phyloP scores from a whole-genome alignment of 2,888 invertebrate genomes.

The Ormyrus labotus region DNA sequence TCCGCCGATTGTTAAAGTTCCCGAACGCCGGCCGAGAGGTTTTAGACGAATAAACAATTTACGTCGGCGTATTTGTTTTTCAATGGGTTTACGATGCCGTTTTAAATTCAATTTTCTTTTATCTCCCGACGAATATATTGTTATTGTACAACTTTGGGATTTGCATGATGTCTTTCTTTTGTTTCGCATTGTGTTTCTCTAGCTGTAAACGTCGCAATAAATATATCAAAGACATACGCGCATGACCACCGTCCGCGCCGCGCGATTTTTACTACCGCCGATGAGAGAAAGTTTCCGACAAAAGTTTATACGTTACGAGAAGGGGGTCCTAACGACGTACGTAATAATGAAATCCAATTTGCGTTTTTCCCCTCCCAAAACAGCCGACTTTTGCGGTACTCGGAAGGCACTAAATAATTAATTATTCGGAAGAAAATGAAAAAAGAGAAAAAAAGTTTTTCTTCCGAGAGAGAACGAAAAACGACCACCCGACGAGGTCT shows the following conservation, averaged over 20 bases:
- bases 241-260: neutral
- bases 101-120: conserved; percentile 29
- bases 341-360: too few species aligned
- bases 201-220: conserved; percentile 38
- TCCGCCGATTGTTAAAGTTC: too few species aligned
- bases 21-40: neutral
- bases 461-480: too few species aligned
- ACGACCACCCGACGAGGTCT: too few species aligned
- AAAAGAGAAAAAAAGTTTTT: too few species aligned
- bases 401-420: too few species aligned
- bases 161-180: conserved; percentile 45
- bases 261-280: conserved; percentile 21
- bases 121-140: conserved; percentile 15
- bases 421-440: too few species aligned
- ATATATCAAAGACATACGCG: conserved; percentile 20
- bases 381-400: too few species aligned
- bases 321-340: too few species aligned
- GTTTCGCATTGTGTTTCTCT: conserved; percentile 26
- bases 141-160: conserved; percentile 27
- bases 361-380: too few species aligned
- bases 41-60: conserved; percentile 10
- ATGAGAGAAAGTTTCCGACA: conserved; percentile 1
- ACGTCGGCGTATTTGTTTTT: conserved; percentile 26
- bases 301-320: conserved; percentile 4
- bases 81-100: conserved; percentile 29